Percentiles rank a stretch among this genome's conserved stretches.
phyloP scores from a whole-genome alignment of 2,113 vertebrate species.

The Ictalurus punctatus region DNA sequence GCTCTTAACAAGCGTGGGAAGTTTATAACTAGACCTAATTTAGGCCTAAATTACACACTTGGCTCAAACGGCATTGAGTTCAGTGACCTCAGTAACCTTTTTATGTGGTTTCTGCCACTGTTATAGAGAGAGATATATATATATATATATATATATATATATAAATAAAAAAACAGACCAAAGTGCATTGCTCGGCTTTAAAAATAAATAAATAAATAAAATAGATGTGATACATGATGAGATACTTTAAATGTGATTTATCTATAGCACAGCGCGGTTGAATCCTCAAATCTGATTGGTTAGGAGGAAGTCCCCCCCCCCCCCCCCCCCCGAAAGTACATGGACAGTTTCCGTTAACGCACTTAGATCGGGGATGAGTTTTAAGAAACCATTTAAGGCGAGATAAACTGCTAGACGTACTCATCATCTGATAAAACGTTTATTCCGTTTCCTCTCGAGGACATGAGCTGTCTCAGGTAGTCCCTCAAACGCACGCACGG shows the following conservation, averaged over 20 bases:
- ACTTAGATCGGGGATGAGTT: neutral
- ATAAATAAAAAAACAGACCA: neutral
- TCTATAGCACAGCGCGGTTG: neutral
- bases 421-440: neutral
- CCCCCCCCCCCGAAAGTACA: neutral
- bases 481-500: neutral
- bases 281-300: neutral
- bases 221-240: neutral
- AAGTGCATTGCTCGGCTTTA: neutral
- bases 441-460: conserved; percentile 15
- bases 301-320: neutral
- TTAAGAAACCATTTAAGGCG: neutral
- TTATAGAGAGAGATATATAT: no score
- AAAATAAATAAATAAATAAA: neutral
- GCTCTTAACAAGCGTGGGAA: conserved; percentile 14
- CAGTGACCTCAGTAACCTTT: neutral
- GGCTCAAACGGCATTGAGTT: neutral
- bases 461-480: neutral
- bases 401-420: neutral
- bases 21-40: neutral
- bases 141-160: neutral
- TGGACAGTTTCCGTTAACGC: no score
- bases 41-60: conserved; percentile 17
- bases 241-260: neutral
- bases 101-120: neutral